Base-by-base conservation (phyloP, 2,797 vertebrate genomes). In the Babyrousa celebensis region DNA sequence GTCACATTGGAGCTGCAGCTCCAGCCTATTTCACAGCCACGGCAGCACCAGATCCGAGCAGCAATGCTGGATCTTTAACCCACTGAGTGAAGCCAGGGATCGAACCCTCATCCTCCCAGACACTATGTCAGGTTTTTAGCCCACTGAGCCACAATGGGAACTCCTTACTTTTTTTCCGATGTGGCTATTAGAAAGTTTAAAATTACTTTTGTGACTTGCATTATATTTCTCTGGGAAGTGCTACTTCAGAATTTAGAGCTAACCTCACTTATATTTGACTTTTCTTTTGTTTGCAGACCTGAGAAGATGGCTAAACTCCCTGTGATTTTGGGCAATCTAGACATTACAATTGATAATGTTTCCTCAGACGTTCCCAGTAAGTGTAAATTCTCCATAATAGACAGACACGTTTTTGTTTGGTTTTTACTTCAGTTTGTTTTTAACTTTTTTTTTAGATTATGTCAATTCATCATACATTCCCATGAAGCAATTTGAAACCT, bases 231-330 rank as follows among this genome's bases (percentile, higher is more conserved):
- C 29, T 79, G 27, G 12, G 12, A 87, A 87, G 27, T 67, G 18
- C 43, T 32, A 14, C 56, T 71, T 27, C 68, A 25, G 74, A 67
- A 94, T 62, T 94, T 85, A 72, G 20, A 68, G 6, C 36, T 71
- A 62, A 72, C 29, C 65, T 77, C 17, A 87, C 54, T 82, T 32
- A 36, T 3, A 6, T 84, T 93, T 97, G 56, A 88, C 58, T 94
- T 82, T 97, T 63, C 52, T 75, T 85, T 56, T 97, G 90, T 96
- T 97, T 98, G 75, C 98, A 99, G 99, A 98, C 99, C 99, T 71
- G 99, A 99, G 98, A 99, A 99, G 98, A 99, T 99, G 99, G 99
- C 99, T 96, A 99, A 99, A 97, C 99, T 99, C 92, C 99, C 99
- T 21, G 99, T 99, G 95, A 99, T 99, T 97, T 98, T 99, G 98